Base-by-base conservation (phyloP, 2,888 invertebrate genomes). In the Pachliopta kotzebuea region DNA sequence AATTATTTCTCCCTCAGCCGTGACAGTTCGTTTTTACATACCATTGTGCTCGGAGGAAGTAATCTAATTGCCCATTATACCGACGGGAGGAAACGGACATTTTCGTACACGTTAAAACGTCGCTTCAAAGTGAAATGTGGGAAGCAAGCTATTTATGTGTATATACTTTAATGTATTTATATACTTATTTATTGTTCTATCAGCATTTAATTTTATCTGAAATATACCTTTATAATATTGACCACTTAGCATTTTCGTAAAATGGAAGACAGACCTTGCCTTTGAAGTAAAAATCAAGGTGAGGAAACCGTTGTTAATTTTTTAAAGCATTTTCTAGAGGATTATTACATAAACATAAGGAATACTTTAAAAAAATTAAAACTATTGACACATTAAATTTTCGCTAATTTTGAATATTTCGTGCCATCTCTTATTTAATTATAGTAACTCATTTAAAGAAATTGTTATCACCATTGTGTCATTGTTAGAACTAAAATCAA, bases 1-100 rank as follows among this genome's bases (percentile, higher is more conserved):
- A 68, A 71, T 72, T 72, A 71, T 71, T 66, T 68, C 67, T 69
- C 66, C 71, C 71, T 71, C 73, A 71, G 68, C 71, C 72, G 65
- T 69, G 69, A 75, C 76, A 76, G 76, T 74, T 78, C 79, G 74
- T 79, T 88, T 85, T 85, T 80, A 80, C 83, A 79, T 85, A 81
- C 80, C 77, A 85, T 88, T 88, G 88, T 89, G 73, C 78, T 73
- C 71, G 72, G 79, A 84, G 88, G 88, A 90, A 89, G 83, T 78
- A 76, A 78, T 81, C 82, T 86, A 87, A 87, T 88, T 86, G 85
- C 80, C 80, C 80, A 81, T 81, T 76, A 77, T 76, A 73, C 78
- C 77, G 73, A 72, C 77, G 80, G 80, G 77, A 85, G 86, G 87
- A 86, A 88, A 79, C 76, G 67, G 72, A 70, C 75, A 74, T 82